Base-by-base conservation (phyloP, 1,140 invertebrate species). In the Batillaria attramentaria region DNA sequence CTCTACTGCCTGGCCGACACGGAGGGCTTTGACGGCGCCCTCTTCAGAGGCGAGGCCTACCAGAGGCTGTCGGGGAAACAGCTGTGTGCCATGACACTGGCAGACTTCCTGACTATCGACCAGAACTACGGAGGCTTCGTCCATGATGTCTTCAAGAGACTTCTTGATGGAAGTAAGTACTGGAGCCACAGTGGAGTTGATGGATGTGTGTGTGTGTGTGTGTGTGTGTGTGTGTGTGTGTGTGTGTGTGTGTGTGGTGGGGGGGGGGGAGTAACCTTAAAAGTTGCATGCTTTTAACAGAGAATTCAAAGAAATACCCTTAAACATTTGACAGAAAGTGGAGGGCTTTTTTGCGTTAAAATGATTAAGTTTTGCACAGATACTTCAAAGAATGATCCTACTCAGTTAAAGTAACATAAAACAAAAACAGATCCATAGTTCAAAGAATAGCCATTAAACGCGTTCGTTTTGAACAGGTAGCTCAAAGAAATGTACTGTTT, bases 11-110 rank as follows among this genome's bases (percentile, higher is more conserved):
- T 88, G 0, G 84, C 83, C 3, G 81, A 84, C 18, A 18, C 20
- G 43, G 76, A 84, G 50, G 43, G 80, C 31, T 73, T 87, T 4
- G 83, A 86, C 75, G 78, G 82, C 43, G 68, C 80, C n/a, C 82
- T 81, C 68, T 82, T 89, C 31, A 65, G 83, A 28, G 87, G 84
- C 28, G 88, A 89, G 78, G 79, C 80, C 20, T 89, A 87, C 84
- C 85, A 89, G 66, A 78, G 77, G 42, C 62, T 87, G 13, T 84
- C 79, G 5, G 88, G 88, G 16, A 72, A 72, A 20, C 74, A 86
- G 75, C 80, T 89, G 1, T 87, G 86, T 70, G 37, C 74, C 76
- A 86, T 89, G 86, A 79, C 83, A 0, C 60, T 77, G 24, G 79
- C 81, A 16, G 84, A 89, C 35, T 88, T 89, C 60, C 72, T 77